A percentile compares a stretch with the other conserved stretches of the same genome.
Conservation (phyloP, 2,113 vertebrate genomes). For the Menidia beryllina region DNA sequence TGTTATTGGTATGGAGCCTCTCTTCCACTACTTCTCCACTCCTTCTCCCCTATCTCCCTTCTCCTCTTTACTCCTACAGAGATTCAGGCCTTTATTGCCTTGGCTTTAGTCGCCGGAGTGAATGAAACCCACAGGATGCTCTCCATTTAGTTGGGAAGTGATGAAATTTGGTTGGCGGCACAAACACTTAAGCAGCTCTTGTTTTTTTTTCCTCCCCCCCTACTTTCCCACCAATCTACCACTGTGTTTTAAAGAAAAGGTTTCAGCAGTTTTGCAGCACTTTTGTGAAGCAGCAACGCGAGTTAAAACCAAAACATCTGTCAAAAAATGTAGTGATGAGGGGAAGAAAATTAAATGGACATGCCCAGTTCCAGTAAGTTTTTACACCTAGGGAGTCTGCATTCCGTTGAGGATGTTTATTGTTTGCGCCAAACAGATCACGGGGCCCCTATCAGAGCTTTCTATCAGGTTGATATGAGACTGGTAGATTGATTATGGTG, state of each 20-base stretch:
- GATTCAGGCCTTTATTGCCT: constrained; percentile 56
- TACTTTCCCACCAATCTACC: constrained; percentile 35
- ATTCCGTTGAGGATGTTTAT: constrained; percentile 10
- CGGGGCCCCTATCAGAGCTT: constrained; percentile 21
- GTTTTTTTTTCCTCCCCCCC: constrained; percentile 27
- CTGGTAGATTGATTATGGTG: constrained; percentile 37
- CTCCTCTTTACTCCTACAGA: constrained; percentile 32
- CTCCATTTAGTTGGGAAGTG: constrained; percentile 51
- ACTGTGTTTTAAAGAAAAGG: constrained; percentile 77
- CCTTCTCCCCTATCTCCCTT: constrained; percentile 32
- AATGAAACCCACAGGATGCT: constrained; percentile 56
- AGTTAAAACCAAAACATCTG: constrained; percentile 70
- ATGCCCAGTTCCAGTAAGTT: constrained; percentile 37
- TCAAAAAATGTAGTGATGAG: constrained; percentile 57
- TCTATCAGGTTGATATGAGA: constrained; percentile 35
- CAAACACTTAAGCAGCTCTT: constrained; percentile 54
- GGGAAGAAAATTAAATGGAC: constrained; percentile 51
- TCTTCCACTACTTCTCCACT: constrained; percentile 44
- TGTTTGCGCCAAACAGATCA: constrained; percentile 41
- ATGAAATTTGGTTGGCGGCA: constrained; percentile 55
- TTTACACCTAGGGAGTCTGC: constrained; percentile 21
- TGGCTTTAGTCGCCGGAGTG: constrained; percentile 46
- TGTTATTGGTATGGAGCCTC: constrained; percentile 77
- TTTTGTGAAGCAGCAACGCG: constrained; percentile 59
- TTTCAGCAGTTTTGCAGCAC: constrained; percentile 70